phyloP scores from a whole-genome alignment of 2,797 vertebrate species.

The Siniperca scherzeri region DNA sequence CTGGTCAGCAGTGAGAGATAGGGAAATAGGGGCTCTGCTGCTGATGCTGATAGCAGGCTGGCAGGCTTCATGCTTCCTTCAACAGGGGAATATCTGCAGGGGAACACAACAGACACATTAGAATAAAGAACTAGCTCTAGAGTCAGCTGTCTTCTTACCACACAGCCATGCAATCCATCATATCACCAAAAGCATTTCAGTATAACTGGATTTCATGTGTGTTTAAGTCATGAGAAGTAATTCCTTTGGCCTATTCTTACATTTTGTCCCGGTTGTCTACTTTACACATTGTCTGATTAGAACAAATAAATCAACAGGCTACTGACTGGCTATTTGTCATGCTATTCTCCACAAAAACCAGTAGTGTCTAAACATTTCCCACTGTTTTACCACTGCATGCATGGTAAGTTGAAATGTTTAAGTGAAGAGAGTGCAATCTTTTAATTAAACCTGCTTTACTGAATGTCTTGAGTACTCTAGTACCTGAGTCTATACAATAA shows the following conservation, averaged over 20 bases:
- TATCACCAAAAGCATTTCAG: not conserved
- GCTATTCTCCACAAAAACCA: not conserved
- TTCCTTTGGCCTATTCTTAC: not conserved
- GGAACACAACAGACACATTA: conserved; percentile 52
- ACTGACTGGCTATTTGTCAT: not conserved
- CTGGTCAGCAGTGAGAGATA: conserved; percentile 74
- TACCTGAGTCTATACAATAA: not conserved
- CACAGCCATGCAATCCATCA: conserved; percentile 3
- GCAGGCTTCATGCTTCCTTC: conserved; percentile 96
- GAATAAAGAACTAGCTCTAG: conserved; percentile 1
- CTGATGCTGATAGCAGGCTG: conserved; percentile 69
- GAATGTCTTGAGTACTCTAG: not conserved
- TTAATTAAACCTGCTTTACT: conserved; percentile 5
- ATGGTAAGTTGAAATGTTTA: not conserved
- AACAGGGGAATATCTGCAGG: conserved; percentile 95
- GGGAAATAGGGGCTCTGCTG: conserved; percentile 54
- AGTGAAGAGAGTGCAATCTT: not conserved
- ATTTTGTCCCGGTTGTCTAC: not conserved
- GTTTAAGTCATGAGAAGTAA: not conserved
- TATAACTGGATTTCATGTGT: not conserved
- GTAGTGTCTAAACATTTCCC: not conserved
- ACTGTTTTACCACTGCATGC: not conserved
- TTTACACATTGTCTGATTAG: not conserved
- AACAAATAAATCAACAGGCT: not conserved
- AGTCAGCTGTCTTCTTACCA: conserved; percentile 3